Evolutionary conservation across 1,140 invertebrate genomes (phyloP).

Genomic region (Drosophila pachea): DNA sequence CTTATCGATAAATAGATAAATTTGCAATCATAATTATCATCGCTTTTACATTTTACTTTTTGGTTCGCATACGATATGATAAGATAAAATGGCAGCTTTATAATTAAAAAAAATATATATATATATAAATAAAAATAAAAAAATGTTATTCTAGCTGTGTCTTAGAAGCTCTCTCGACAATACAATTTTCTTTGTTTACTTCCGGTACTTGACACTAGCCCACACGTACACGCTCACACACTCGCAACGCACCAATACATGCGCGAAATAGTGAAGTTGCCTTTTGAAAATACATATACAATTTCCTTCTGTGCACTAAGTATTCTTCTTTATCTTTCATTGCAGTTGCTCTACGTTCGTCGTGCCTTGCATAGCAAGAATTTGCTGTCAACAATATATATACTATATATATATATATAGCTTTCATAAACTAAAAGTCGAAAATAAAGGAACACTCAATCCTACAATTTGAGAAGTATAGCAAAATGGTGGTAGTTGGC

Average conservation of each 20-base stretch:
- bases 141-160: not conserved
- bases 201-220: slow-evolving; percentile 4
- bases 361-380: slow-evolving; percentile 7
- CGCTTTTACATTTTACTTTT: too few species aligned
- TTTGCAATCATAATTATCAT: not conserved
- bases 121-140: not conserved
- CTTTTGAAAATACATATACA: not conserved
- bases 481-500: slow-evolving; percentile 54
- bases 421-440: not conserved
- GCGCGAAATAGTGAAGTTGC: slow-evolving; percentile 7
- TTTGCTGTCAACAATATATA: slow-evolving; percentile 23
- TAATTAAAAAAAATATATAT: slow-evolving; percentile 4
- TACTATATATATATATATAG: not conserved
- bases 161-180: not conserved
- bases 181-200: not conserved
- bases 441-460: slow-evolving; percentile 18
- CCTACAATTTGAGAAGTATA: slow-evolving; percentile 1
- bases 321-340: slow-evolving; percentile 15
- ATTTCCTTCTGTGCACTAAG: slow-evolving; percentile 7
- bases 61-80: not conserved
- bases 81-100: slow-evolving; percentile 5
- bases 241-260: not conserved
- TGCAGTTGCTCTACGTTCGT: slow-evolving; percentile 44
- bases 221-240: not conserved
- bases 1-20: not conserved